These are phyloP conservation scores for Glareola pratincola DNA, from an alignment of 2,113 vertebrate genomes.

Conservation along the genomic window DNA sequence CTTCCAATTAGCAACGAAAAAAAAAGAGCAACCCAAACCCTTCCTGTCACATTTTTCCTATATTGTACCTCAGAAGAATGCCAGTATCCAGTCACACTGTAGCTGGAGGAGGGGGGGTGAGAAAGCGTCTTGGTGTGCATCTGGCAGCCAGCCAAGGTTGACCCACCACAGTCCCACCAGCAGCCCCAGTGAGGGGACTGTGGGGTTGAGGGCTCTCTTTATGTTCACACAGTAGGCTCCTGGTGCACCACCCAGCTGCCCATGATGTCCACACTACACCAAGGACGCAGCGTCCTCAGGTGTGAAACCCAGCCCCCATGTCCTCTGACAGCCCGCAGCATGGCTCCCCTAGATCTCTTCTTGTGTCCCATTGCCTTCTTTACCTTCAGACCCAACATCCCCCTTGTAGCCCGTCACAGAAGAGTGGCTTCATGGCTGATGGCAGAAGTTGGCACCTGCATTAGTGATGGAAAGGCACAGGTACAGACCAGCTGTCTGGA, in stretches of 20 bases:
- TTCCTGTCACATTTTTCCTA: not conserved
- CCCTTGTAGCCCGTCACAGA: not conserved
- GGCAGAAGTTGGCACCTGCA: not conserved
- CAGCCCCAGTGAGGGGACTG: not conserved
- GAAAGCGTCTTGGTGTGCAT: accelerated
- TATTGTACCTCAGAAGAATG: not conserved
- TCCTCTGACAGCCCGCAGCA: not conserved
- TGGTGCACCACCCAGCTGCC: not conserved
- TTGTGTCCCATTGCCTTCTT: not conserved
- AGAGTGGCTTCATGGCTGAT: not conserved
- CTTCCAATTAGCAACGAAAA: not conserved
- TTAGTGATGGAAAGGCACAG: not conserved
- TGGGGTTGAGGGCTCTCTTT: not conserved
- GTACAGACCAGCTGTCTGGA: not conserved
- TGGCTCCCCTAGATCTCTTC: not conserved
- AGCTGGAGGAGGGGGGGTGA: not conserved
- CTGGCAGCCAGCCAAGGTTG: not conserved
- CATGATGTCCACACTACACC: too few relatives aligned
- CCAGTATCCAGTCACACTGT: not conserved
- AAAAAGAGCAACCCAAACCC: not conserved
- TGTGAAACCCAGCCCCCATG: not conserved
- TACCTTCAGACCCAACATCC: not conserved
- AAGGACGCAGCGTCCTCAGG: not conserved
- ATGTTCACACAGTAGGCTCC: not conserved
- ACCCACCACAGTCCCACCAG: not conserved